These are phyloP conservation scores for Agapostemon virescens DNA, from an alignment of 2,888 invertebrate genomes.

Conservation along the genomic window DNA sequence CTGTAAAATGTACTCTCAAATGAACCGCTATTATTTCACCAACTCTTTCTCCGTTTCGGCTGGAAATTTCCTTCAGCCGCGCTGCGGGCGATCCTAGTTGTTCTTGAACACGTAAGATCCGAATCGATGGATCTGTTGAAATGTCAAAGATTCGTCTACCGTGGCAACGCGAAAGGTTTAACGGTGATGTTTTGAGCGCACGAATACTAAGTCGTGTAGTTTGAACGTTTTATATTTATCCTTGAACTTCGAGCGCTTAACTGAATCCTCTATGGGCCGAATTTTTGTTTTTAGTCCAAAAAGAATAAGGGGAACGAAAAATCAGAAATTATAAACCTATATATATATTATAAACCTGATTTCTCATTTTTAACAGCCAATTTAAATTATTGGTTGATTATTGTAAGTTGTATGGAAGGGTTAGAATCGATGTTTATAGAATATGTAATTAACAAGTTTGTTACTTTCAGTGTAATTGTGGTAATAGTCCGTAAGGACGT, in stretches of 20 bases:
- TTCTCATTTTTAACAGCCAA: background rate
- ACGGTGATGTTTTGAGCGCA: no score
- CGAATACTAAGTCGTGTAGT: no score
- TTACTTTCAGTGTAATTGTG: background rate
- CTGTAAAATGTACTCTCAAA: slow-evolving; percentile 8
- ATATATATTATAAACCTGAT: no score
- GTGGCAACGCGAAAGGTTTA: background rate
- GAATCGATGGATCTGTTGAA: background rate
- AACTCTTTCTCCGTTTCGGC: slow-evolving; percentile 29
- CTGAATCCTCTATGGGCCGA: no score
- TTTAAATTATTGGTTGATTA: background rate
- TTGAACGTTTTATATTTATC: no score
- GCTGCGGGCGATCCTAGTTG: background rate
- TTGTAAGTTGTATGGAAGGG: background rate
- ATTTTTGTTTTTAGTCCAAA: no score
- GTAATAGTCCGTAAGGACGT: background rate
- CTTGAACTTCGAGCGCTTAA: no score
- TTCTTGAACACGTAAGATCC: background rate
- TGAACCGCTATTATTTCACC: slow-evolving; percentile 55
- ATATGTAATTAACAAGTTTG: background rate
- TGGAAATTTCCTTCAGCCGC: slow-evolving; percentile 27
- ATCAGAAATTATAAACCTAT: no score
- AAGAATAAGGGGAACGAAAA: no score
- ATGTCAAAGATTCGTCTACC: background rate
- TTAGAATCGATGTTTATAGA: no score